These are phyloP conservation scores for Clistopyga incitator DNA, from an alignment of 2,888 invertebrate species.

Conservation along the genomic window DNA sequence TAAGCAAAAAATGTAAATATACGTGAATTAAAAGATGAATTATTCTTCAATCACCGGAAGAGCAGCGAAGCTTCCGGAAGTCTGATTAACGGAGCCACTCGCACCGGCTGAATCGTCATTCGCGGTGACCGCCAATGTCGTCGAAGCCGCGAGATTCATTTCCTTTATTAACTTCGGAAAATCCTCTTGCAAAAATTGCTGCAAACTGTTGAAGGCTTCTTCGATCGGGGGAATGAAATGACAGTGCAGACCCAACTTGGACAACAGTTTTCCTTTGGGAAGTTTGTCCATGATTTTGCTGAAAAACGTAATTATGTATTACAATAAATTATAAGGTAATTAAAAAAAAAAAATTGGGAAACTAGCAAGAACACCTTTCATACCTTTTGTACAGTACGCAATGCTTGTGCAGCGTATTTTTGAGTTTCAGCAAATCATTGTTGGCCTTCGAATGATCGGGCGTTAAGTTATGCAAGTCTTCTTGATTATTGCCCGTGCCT, in stretches of 20 bases:
- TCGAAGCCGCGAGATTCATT: constrained; percentile 77
- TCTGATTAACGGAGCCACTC: constrained; percentile 69
- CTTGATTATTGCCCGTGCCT: constrained; percentile 69
- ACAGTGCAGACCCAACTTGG: constrained; percentile 79
- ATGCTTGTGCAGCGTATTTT: constrained; percentile 77
- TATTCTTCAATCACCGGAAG: constrained; percentile 77
- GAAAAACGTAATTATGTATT: too few relatives aligned
- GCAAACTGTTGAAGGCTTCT: constrained; percentile 81
- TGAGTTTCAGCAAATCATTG: constrained; percentile 77
- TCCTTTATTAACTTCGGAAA: constrained; percentile 81
- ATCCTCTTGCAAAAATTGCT: constrained; percentile 82
- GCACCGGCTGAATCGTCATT: constrained; percentile 57
- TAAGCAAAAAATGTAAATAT: not conserved
- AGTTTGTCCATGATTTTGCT: constrained; percentile 79
- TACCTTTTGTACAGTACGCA: constrained; percentile 81
- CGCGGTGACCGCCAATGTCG: constrained; percentile 65
- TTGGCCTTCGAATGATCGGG: constrained; percentile 78
- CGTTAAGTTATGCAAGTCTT: constrained; percentile 80
- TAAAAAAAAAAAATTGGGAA: too few relatives aligned
- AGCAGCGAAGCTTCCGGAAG: constrained; percentile 79
- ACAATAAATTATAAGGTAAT: too few relatives aligned
- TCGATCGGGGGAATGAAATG: constrained; percentile 81
- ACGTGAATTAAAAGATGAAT: constrained; percentile 18
- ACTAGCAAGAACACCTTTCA: not conserved
- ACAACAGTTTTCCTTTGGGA: constrained; percentile 78